A percentile compares a stretch with the other conserved stretches of the same genome.
Evolutionary conservation across 92 coral and sea anemone species (phyloP).

Genomic region (Actinernus sp.): DNA sequence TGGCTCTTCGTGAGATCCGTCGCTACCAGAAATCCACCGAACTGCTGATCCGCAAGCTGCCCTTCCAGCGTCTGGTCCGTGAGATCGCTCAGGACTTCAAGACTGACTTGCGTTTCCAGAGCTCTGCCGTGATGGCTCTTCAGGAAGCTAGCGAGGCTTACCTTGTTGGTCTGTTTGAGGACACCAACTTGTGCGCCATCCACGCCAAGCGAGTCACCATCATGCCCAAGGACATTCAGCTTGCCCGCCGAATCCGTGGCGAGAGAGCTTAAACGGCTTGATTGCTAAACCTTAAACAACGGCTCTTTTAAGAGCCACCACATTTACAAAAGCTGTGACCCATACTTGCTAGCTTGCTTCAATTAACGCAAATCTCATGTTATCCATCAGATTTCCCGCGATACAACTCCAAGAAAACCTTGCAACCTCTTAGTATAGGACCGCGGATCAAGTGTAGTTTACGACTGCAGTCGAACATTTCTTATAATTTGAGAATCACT

Average conservation of each 20-base stretch:
- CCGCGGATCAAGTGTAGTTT: too few relatives aligned
- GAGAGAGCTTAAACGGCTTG: conserved; percentile 41
- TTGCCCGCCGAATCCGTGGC: conserved; percentile 80
- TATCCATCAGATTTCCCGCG: too few relatives aligned
- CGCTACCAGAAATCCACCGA: conserved; percentile 80
- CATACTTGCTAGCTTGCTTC: too few relatives aligned
- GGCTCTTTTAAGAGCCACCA: too few relatives aligned
- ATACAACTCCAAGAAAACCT: too few relatives aligned
- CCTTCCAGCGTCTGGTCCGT: conserved; percentile 80
- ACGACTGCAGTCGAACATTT: too few relatives aligned
- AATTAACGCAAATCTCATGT: too few relatives aligned
- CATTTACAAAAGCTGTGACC: too few relatives aligned
- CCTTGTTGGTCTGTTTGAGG: conserved; percentile 83
- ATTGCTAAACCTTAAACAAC: too few relatives aligned
- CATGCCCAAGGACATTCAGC: conserved; percentile 82
- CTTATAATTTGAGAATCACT: too few relatives aligned
- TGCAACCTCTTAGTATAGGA: too few relatives aligned
- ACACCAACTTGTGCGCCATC: conserved; percentile 89
- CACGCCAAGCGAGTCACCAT: conserved; percentile 89
- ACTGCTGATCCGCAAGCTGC: conserved; percentile 78
- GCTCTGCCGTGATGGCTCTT: conserved; percentile 83
- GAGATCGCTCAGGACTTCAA: conserved; percentile 80
- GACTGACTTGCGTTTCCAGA: conserved; percentile 87
- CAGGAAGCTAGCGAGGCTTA: conserved; percentile 85
- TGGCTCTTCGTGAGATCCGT: conserved; percentile 97